Evolutionary conservation across 92 coral and sea anemone genomes (phyloP).

Genomic region (Phymanthus crucifer): DNA sequence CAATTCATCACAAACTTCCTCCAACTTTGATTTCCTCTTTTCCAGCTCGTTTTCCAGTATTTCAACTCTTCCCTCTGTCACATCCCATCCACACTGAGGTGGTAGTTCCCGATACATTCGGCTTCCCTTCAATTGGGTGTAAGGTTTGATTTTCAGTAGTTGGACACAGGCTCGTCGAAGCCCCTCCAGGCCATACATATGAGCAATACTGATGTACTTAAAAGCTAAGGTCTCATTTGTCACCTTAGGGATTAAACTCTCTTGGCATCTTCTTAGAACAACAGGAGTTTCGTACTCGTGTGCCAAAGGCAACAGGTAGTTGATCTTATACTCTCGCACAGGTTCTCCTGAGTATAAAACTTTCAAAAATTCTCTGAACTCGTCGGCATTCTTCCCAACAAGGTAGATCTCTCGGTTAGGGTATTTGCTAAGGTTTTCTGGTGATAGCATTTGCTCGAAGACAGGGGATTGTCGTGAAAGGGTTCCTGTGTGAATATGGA

Average conservation of each 20-base stretch:
- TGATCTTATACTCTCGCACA: constrained; percentile 49
- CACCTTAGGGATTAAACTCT: constrained; percentile 46
- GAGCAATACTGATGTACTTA: constrained; percentile 40
- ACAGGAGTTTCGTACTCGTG: constrained; percentile 41
- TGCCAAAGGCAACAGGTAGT: constrained; percentile 38
- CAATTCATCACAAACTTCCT: constrained; percentile 37
- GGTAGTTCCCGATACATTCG: constrained; percentile 45
- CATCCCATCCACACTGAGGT: constrained; percentile 43
- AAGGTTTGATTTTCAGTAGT: constrained; percentile 26
- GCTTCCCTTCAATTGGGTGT: constrained; percentile 29
- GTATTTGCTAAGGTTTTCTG: constrained; percentile 42
- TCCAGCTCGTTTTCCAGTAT: constrained; percentile 32
- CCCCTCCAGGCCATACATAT: constrained; percentile 36
- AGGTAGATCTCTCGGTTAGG: constrained; percentile 47
- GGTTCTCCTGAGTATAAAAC: constrained; percentile 44
- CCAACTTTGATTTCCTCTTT: constrained; percentile 21
- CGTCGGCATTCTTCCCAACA: constrained; percentile 44
- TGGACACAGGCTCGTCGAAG: constrained; percentile 34
- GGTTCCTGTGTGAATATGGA: constrained; percentile 42
- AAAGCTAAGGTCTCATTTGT: constrained; percentile 42
- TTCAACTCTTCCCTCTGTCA: constrained; percentile 39
- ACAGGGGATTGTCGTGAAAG: constrained; percentile 37
- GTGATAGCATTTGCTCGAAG: constrained; percentile 37
- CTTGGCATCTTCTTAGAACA: constrained; percentile 42
- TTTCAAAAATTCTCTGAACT: constrained; percentile 39